A percentile compares a stretch with the other conserved stretches of the same genome.
Evolutionary conservation across 2,797 vertebrate genomes (phyloP).

Genomic region (Lepidocolaptes lacrymiger): DNA sequence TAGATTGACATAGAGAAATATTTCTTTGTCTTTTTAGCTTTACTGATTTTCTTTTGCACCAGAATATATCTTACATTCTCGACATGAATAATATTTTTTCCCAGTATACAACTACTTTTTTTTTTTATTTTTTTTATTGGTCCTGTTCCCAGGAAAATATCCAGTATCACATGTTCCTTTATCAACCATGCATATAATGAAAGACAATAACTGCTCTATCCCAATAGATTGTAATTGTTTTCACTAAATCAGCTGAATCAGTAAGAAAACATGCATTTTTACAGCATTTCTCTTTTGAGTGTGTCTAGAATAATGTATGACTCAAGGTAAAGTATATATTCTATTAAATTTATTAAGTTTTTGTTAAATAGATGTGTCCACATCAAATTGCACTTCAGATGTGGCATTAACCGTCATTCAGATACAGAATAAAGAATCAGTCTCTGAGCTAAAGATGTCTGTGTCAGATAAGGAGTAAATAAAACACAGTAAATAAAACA

Average conservation of each 20-base stretch:
- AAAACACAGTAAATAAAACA: not conserved
- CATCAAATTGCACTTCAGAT: not conserved
- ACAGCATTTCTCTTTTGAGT: not conserved
- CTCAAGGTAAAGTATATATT: not conserved
- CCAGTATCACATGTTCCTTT: not conserved
- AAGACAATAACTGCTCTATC: constrained; percentile 6
- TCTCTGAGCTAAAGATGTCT: not conserved
- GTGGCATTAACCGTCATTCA: not conserved
- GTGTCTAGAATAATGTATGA: not conserved
- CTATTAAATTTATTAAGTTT: not conserved
- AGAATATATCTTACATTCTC: not conserved
- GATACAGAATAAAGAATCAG: not conserved
- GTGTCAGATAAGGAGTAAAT: not conserved
- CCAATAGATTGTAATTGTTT: constrained; percentile 2
- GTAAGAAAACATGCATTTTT: not conserved
- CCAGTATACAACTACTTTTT: not conserved
- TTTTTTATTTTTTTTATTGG: not conserved
- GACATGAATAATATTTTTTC: not conserved
- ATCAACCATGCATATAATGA: not conserved
- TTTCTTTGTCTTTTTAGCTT: not conserved
- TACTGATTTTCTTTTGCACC: not conserved
- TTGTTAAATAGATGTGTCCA: not conserved
- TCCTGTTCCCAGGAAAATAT: not conserved
- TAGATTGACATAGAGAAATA: not conserved
- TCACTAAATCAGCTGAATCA: not conserved